These are phyloP conservation scores for Coccyzus lansbergi DNA, from an alignment of 2,797 vertebrate species.

Conservation along the genomic window DNA sequence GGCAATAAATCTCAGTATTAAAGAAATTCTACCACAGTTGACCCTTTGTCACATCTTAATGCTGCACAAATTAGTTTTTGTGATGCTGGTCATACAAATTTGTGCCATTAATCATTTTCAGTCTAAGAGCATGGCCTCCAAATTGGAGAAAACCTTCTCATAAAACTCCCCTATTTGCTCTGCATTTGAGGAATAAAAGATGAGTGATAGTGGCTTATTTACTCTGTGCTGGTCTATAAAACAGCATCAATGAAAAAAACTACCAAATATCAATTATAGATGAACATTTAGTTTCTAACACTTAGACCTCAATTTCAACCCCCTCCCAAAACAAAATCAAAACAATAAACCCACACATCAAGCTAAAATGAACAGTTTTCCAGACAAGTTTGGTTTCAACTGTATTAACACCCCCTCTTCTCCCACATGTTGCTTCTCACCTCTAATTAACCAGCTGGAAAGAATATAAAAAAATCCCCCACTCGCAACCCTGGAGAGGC, in stretches of 20 bases:
- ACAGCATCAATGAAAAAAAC: not conserved
- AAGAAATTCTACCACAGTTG: not conserved
- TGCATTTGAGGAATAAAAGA: not conserved
- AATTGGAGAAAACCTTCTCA: not conserved
- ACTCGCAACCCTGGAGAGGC: not conserved
- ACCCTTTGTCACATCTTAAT: not conserved
- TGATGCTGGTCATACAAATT: not conserved
- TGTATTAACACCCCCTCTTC: not conserved
- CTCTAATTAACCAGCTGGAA: not conserved
- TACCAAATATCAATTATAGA: not conserved
- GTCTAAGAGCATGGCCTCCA: not conserved
- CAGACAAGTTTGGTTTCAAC: not conserved
- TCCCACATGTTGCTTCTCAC: not conserved
- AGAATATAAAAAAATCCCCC: constrained; percentile 8
- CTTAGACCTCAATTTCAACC: not conserved
- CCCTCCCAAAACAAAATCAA: not conserved
- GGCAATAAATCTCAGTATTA: not conserved
- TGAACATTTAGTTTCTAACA: not conserved
- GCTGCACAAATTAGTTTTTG: not conserved
- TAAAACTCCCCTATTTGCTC: not conserved
- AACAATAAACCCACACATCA: not conserved
- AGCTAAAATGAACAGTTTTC: not conserved
- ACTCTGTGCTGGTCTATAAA: not conserved
- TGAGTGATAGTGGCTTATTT: not conserved
- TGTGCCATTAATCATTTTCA: not conserved